Conservation (phyloP, 2,797 vertebrate genomes). For the Euthynnus affinis region DNA sequence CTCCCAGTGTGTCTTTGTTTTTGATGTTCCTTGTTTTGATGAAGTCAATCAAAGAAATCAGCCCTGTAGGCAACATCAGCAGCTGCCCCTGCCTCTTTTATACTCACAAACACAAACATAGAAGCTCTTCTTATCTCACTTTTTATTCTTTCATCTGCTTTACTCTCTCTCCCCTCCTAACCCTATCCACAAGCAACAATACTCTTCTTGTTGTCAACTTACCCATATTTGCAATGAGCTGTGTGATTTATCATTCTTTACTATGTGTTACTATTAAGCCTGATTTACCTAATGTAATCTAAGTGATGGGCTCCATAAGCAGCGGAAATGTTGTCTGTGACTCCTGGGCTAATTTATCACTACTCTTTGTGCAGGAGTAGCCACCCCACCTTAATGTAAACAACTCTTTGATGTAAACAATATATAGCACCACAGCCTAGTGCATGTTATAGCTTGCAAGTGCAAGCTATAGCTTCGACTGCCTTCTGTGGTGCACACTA, state of each 20-base stretch:
- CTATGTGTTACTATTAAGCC: slow-evolving; percentile 64
- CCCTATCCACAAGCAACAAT: slow-evolving; percentile 23
- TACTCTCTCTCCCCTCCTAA: slow-evolving; percentile 21
- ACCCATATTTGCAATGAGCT: slow-evolving; percentile 41
- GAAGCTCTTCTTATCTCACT: slow-evolving; percentile 35
- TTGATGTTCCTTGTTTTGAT: slow-evolving; percentile 70
- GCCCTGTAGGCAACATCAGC: slow-evolving; percentile 47
- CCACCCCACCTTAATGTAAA: slow-evolving; percentile 70
- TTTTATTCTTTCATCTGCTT: slow-evolving; percentile 47
- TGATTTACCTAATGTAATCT: slow-evolving; percentile 83
- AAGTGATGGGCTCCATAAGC: slow-evolving; percentile 74
- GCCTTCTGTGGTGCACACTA: slow-evolving; percentile 20
- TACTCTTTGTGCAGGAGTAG: slow-evolving; percentile 55
- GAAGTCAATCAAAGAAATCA: slow-evolving; percentile 69
- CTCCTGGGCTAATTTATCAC: slow-evolving; percentile 78
- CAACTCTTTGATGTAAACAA: slow-evolving; percentile 66
- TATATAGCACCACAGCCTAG: slow-evolving; percentile 47
- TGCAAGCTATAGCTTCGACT: slow-evolving; percentile 36
- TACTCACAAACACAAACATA: slow-evolving; percentile 39
- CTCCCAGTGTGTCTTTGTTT: slow-evolving; percentile 63
- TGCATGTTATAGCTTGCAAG: slow-evolving; percentile 49
- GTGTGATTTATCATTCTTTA: slow-evolving; percentile 65
- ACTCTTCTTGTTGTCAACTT: slow-evolving; percentile 29
- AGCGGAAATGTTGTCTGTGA: slow-evolving; percentile 62
- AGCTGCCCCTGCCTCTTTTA: slow-evolving; percentile 35